Percentiles rank a stretch among this genome's conserved stretches.
These are phyloP conservation scores for Corydoras maculifer DNA, from an alignment of 2,113 vertebrate genomes.

Conservation along the genomic window DNA sequence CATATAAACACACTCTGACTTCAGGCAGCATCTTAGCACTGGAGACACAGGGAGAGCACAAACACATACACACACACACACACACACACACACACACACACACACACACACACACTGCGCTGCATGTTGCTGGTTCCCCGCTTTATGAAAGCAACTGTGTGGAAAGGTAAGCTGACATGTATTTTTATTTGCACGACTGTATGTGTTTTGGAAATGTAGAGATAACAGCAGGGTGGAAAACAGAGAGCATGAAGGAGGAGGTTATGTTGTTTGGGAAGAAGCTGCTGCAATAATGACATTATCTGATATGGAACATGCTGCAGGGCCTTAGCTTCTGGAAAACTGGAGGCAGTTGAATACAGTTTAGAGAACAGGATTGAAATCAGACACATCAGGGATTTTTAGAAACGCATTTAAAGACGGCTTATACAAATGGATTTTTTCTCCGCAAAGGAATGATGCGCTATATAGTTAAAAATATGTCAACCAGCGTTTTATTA, in stretches of 20 bases:
- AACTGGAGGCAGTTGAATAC: constrained; percentile 7
- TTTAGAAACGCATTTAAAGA: too few relatives aligned
- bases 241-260: constrained; percentile 42
- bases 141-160: constrained; percentile 44
- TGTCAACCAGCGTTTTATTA: too few relatives aligned
- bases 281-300: constrained; percentile 61
- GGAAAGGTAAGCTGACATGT: too few relatives aligned
- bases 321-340: constrained; percentile 45
- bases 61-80: constrained; percentile 13
- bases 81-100: constrained; percentile 23
- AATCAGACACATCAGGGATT: too few relatives aligned
- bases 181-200: neutral
- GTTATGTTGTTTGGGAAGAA: constrained; percentile 41
- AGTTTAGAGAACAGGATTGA: constrained; percentile 18
- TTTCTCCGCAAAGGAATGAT: too few relatives aligned
- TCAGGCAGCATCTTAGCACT: constrained; percentile 35
- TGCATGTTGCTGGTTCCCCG: constrained; percentile 56
- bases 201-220: constrained; percentile 24
- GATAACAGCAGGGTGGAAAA: neutral
- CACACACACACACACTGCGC: constrained; percentile 21
- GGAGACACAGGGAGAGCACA: constrained; percentile 13
- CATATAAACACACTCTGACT: constrained; percentile 18
- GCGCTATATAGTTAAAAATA: too few relatives aligned
- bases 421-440: too few relatives aligned
- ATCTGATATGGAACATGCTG: constrained; percentile 49